Evolutionary conservation across 2,888 invertebrate genomes (phyloP), one percentile per base, ranked within the genome.

Genomic region (Prosopocoilus inquinatus): DNA sequence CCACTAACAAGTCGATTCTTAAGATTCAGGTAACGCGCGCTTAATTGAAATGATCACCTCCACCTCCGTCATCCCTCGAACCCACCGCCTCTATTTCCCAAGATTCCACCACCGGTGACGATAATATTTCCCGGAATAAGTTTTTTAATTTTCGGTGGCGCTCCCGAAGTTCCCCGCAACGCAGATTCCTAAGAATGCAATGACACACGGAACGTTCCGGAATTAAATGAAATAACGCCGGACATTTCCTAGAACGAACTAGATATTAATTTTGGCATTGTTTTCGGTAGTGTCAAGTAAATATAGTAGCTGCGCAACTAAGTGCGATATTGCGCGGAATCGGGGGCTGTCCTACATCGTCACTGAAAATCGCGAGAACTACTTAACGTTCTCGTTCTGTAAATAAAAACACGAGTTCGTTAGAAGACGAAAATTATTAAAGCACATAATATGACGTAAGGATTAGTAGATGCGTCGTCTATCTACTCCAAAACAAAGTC

Each of bases 401-500:
- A 41, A 41, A 41, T 41, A 41, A 41, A 41, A 41, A 41, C 41
- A 15, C 20, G 20, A 28, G 20, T 28, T 28, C 20, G 20, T 28
- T 28, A 28, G 20, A 28, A 28, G 20, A 11, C 41, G 41, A 41
- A 13, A n/a, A 41, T 41, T 41, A 41, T 41, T 41, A 13, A 41
- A 15, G 12, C 41, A 28, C 20, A 28, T 28, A 28, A 28, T 28
- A 9, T 41, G 41, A 41, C 41, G 41, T 41, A 41, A 15, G 13
- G 41, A 41, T 41, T 13, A 11, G 41, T 41, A 48, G 32, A 49
- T 36, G 47, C 47, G 53, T 47, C 53, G 47, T 47, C 41, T 47
- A 53, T 36, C 53, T 15, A 12, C 41, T 60, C 59, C 60, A 61
- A 64, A 64, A 64, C 64, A 66, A 66, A 66, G 59, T 65, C 58